Conservation (phyloP, 2,888 invertebrate genomes). For the Nebria salina region DNA sequence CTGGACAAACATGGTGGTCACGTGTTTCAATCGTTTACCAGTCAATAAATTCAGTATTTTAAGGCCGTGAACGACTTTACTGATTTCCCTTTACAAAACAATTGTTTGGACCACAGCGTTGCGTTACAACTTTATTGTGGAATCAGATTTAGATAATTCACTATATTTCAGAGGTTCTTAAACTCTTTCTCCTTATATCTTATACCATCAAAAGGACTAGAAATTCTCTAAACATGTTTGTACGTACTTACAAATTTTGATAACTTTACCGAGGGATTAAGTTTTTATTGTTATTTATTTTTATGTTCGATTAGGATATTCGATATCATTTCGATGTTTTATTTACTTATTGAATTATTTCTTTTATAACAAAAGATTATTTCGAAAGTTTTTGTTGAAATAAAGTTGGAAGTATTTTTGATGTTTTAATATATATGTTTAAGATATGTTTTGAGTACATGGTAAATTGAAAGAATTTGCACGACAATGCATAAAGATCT, state of each 20-base stretch:
- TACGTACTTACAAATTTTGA: background rate
- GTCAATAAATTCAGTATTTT: constrained; percentile 40
- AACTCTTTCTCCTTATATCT: background rate
- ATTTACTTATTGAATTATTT: constrained; percentile 27
- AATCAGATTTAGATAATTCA: background rate
- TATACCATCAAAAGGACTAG: no score
- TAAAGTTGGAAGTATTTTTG: no score
- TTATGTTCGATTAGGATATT: constrained; percentile 37
- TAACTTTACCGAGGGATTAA: constrained; percentile 20
- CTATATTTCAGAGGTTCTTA: no score
- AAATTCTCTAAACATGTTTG: no score
- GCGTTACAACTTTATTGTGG: constrained; percentile 14
- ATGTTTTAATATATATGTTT: no score
- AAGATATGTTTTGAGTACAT: no score
- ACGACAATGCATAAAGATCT: no score
- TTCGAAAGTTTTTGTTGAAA: no score
- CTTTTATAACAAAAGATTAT: background rate
- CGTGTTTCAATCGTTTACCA: constrained; percentile 40
- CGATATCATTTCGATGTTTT: constrained; percentile 10
- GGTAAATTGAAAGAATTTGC: no score
- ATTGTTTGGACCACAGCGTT: constrained; percentile 3
- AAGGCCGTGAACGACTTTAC: constrained; percentile 37
- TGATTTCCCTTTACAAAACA: constrained; percentile 32
- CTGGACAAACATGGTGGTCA: constrained; percentile 36
- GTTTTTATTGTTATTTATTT: constrained; percentile 26